These are phyloP conservation scores for Delichon dasypus DNA, from an alignment of 2,797 vertebrate species.

Conservation along the genomic window DNA sequence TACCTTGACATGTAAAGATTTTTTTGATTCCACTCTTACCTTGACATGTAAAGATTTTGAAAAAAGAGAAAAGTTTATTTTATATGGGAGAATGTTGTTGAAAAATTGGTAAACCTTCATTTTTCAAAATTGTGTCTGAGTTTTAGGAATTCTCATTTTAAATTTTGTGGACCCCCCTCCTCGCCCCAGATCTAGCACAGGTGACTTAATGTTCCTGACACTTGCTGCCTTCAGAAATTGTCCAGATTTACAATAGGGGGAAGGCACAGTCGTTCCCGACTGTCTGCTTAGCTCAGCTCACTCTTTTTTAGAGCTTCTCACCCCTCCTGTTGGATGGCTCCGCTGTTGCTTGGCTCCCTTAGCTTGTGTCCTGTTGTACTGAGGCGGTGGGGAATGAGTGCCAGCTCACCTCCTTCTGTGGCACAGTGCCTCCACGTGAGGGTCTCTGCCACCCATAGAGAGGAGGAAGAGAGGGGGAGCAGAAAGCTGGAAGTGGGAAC, in stretches of 20 bases:
- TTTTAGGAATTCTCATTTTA: neutral
- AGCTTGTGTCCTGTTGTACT: neutral
- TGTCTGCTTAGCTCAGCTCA: neutral
- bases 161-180: neutral
- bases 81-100: neutral
- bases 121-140: neutral
- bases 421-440: neutral
- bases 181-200: neutral
- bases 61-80: neutral
- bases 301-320: neutral
- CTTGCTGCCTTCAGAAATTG: neutral
- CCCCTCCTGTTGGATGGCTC: neutral
- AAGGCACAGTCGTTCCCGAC: neutral
- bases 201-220: neutral
- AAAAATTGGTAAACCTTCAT: neutral
- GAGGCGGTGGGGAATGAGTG: neutral
- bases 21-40: constrained; percentile 1
- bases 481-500: neutral
- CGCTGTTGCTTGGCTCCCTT: neutral
- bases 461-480: neutral
- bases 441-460: rapidly evolving
- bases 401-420: neutral
- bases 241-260: neutral
- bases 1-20: neutral
- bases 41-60: neutral